Evolutionary conservation across 1,140 invertebrate species (phyloP), one percentile per base, ranked within the genome.

Genomic region (Apis mellifera): DNA sequence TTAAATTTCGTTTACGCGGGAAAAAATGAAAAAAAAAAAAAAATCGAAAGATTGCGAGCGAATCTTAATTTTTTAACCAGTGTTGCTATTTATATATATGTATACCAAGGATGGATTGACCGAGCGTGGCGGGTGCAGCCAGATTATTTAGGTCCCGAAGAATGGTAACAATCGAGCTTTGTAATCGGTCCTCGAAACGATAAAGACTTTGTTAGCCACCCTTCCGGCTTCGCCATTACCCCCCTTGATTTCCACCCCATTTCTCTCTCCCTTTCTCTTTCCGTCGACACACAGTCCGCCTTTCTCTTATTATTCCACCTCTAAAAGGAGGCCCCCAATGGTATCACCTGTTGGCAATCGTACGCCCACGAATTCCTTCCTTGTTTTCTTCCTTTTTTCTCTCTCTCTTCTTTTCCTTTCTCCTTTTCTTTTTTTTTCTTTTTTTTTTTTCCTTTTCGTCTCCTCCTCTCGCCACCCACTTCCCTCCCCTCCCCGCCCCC

Each of bases 291-390:
- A 79, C 87, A 82, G 62, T 89, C 71, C 72, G 62, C 75, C 82
- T 84, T 88, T 90, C 84, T 82, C 84, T 90, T 86, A 84, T 89
- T 90, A 90, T 86, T 85, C 79, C 73, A 59, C 75, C 78, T 86
- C 82, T 75, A 89, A 89, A 80, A 89, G 86, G 62, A 83, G 78
- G 71, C 59, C 42, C 84, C 84, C 81, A 89, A 88, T 89, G 77
- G 79, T 86, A 90, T 90, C 89, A 90, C 90, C 90, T 90, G 90
- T 90, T 90, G 89, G 88, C 89, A 90, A 90, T 90, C 82, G 72
- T 73, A 75, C 83, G 76, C 80, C 81, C 77, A 82, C 83, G 81
- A 87, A 87, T 88, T 85, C 71, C 62, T 59, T n/a, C 77, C 77
- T 85, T 84, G 74, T 79, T 70, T 66, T 48, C 2, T 21, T 42